A percentile compares a stretch with the other conserved stretches of the same genome.
Evolutionary conservation across 2,797 vertebrate species (phyloP).

Genomic region (Tapirus indicus): DNA sequence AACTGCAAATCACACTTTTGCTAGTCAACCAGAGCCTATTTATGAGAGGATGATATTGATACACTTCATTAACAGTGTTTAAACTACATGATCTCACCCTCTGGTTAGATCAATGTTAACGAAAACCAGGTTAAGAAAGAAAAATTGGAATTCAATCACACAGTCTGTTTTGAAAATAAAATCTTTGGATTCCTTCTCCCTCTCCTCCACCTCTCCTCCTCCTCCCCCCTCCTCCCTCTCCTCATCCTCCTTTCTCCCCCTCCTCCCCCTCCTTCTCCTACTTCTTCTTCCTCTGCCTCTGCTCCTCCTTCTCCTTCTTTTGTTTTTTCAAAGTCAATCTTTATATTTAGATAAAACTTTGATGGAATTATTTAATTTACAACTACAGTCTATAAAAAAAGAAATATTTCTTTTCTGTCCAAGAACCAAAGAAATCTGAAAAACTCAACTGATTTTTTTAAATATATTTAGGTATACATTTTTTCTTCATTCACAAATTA

Average conservation of each 20-base stretch:
- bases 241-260: not conserved
- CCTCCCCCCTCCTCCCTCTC: not conserved
- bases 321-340: not conserved
- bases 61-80: not conserved
- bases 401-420: not conserved
- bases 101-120: not conserved
- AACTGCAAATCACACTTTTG: not conserved
- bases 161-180: conserved; percentile 42
- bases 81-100: not conserved
- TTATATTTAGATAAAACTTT: conserved; percentile 32
- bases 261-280: not conserved
- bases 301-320: not conserved
- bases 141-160: not conserved
- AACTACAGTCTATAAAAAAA: not conserved
- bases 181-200: not conserved
- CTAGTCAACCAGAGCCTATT: not conserved
- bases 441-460: conserved; percentile 11
- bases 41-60: not conserved
- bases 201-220: not conserved
- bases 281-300: not conserved
- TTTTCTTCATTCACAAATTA: conserved; percentile 38
- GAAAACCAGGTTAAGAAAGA: not conserved
- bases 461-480: not conserved
- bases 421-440: not conserved
- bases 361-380: conserved; percentile 5